Evolutionary conservation across 1,140 invertebrate species (phyloP), one percentile per base, ranked within the genome.

Genomic region (Zaprionus vittiger): DNA sequence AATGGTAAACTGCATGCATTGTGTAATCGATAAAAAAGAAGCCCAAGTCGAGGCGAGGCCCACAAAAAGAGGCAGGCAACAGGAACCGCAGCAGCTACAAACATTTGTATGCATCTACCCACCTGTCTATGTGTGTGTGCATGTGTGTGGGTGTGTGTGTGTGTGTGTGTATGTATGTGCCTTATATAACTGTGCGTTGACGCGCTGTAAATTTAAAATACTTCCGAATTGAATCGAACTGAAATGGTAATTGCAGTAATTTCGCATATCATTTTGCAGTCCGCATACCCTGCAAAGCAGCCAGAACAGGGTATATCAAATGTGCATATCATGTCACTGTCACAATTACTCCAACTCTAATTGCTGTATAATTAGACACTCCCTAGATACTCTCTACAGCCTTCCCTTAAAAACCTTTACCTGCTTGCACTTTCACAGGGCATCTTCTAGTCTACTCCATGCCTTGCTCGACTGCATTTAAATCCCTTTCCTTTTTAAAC

Each of bases 1-100:
- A 87, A 87, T 83, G 73, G 83, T 80, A 75, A 87, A 78, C 73
- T 87, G 84, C 84, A 89, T 84, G 78, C 85, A 89, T 87, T 87
- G 84, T 87, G 85, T 89, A 87, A 87, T 87, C 84, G 84, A 87
- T 87, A 89, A 84, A 81, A 79, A 82, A 75, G 59, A 78, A 37
- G 20, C 7, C 28, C 31, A 31, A 41, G 54, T 20, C 28, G 28
- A 60, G 47, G 1, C 60, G 37, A 41, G n/a, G n/a, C 22, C 24
- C 60, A 24, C n/a, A 65, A 55, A 44, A 65, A 56, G 31, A 34
- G 31, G 34, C 14, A 67, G 31, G 15, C 56, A 34, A 12, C 17
- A 52, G n/a, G 11, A 52, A 22, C 5, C 52, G 34, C 26, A 44
- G 31, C 57, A 75, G 49, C 64, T 60, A 67, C 61, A 81, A 77